These are phyloP conservation scores for Anniella stebbinsi DNA, from an alignment of 2,797 vertebrate genomes.

Conservation along the genomic window DNA sequence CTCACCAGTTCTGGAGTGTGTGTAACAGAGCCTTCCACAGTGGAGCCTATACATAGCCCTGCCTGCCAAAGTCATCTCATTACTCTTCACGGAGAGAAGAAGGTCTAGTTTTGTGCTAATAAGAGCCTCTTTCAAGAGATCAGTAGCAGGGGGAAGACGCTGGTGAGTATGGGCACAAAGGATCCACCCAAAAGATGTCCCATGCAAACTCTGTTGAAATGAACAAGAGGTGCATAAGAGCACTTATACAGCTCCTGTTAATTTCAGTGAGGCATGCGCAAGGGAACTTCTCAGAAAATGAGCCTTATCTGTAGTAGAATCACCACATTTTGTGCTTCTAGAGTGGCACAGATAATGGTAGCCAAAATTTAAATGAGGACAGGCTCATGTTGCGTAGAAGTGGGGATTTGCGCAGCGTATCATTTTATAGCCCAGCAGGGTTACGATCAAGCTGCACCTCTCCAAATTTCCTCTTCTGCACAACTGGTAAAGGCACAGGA, in stretches of 20 bases:
- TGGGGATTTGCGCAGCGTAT: background rate
- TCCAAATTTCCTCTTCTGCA: background rate
- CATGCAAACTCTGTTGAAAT: background rate
- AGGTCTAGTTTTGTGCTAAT: background rate
- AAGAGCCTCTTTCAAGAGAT: background rate
- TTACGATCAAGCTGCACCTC: background rate
- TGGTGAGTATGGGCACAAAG: background rate
- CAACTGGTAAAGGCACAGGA: background rate
- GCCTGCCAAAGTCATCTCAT: conserved; percentile 6
- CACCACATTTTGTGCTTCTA: background rate
- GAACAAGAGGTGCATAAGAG: background rate
- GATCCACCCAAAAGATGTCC: background rate
- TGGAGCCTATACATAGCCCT: background rate
- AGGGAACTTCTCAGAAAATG: background rate
- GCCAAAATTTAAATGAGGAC: background rate
- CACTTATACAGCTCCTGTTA: background rate
- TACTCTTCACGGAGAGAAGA: background rate
- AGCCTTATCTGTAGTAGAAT: background rate
- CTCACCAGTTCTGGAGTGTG: background rate
- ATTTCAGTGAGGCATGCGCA: background rate
- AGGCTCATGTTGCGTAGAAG: background rate
- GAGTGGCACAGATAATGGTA: background rate
- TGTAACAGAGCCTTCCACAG: conserved; percentile 9
- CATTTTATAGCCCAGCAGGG: background rate
- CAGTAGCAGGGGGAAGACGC: background rate